These are phyloP conservation scores for Chelonia mydas DNA, from an alignment of 2,797 vertebrate species.

Conservation along the genomic window DNA sequence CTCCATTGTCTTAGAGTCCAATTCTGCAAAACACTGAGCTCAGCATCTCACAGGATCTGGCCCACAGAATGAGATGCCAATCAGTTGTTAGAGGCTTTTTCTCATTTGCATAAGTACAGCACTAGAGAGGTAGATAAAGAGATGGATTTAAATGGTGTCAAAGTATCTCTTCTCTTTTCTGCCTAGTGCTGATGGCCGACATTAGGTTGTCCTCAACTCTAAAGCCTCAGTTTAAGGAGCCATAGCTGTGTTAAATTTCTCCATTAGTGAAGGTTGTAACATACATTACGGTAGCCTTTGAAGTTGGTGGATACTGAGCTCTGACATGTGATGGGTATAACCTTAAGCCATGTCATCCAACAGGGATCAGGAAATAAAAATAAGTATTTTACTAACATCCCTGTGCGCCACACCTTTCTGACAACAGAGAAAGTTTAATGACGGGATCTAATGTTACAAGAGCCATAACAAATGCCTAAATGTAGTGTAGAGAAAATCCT, in stretches of 20 bases:
- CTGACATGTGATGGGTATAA: background rate
- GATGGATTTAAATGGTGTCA: background rate
- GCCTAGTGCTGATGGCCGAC: accelerated
- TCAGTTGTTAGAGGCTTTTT: background rate
- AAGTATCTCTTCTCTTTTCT: background rate
- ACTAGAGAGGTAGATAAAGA: background rate
- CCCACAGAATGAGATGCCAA: background rate
- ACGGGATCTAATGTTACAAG: background rate
- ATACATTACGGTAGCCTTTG: background rate
- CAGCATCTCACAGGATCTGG: background rate
- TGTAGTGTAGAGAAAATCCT: background rate
- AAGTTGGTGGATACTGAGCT: background rate
- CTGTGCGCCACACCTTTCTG: background rate
- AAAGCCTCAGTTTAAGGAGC: background rate
- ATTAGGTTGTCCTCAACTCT: background rate
- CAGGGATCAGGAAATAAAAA: background rate
- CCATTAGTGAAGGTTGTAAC: background rate
- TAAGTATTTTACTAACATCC: background rate
- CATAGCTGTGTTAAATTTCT: background rate
- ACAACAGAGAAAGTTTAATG: background rate
- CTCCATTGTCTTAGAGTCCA: background rate
- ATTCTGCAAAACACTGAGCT: background rate
- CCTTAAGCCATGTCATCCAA: accelerated
- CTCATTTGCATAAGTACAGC: background rate
- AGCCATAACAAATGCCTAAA: background rate